Evolutionary conservation across 2,797 vertebrate genomes (phyloP).

Genomic region (Glyptemys insculpta): DNA sequence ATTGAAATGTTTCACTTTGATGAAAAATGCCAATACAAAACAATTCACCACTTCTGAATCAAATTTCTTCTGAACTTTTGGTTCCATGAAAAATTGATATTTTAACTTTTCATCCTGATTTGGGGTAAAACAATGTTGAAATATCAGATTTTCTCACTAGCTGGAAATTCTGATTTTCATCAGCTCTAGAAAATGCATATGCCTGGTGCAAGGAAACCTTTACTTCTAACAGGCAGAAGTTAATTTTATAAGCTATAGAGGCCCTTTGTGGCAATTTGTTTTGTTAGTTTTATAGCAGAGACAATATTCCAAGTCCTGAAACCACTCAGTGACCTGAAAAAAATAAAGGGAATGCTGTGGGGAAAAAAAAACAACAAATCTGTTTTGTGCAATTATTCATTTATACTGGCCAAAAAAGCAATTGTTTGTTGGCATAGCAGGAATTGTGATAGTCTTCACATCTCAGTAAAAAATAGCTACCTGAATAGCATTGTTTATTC

Average conservation of each 20-base stretch:
- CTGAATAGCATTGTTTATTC: not conserved
- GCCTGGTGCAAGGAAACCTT: constrained; percentile 17
- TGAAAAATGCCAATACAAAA: not conserved
- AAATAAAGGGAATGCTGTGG: constrained; percentile 14
- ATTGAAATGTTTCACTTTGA: not conserved
- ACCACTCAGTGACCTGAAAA: not conserved
- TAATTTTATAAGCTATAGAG: not conserved
- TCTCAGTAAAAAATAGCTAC: constrained; percentile 5
- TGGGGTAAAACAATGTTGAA: not conserved
- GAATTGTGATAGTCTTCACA: constrained; percentile 25
- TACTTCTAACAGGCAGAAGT: not conserved
- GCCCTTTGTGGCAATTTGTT: not conserved
- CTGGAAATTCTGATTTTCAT: not conserved
- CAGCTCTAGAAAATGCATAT: not conserved
- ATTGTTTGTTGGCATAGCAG: not conserved
- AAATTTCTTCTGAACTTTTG: not conserved
- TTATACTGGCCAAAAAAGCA: constrained; percentile 24
- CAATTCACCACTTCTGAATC: not conserved
- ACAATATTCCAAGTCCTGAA: not conserved
- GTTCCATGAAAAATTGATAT: not conserved
- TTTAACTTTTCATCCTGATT: not conserved
- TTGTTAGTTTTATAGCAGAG: constrained; percentile 1
- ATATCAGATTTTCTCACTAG: not conserved
- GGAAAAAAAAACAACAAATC: not conserved
- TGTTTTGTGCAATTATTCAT: constrained; percentile 44